A percentile compares a stretch with the other conserved stretches of the same genome.
Conservation (phyloP, 1,140 invertebrate genomes). For the Argopecten irradians region DNA sequence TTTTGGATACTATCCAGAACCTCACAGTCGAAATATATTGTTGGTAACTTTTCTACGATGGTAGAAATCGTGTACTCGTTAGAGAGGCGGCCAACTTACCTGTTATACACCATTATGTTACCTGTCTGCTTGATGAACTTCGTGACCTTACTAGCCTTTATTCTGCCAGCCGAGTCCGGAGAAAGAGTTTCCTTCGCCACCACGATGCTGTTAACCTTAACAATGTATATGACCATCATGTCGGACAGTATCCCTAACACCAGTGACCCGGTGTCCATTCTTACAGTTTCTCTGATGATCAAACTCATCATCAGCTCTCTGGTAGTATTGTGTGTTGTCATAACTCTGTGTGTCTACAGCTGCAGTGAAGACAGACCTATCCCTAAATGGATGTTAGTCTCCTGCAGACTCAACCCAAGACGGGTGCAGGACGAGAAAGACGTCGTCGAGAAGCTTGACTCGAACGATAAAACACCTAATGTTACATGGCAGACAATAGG, state of each 20-base stretch:
- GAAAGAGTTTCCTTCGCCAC: constrained; percentile 27
- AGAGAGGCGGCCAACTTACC: neutral
- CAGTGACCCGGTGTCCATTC: neutral
- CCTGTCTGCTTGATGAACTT: neutral
- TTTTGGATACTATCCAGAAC: neutral
- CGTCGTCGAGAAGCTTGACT: neutral
- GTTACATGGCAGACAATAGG: neutral
- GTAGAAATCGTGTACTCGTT: neutral
- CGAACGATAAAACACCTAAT: neutral
- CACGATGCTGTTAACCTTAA: constrained; percentile 21
- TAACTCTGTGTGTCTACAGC: neutral
- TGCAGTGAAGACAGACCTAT: neutral
- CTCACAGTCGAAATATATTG: neutral
- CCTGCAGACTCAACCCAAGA: neutral
- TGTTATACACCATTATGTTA: neutral
- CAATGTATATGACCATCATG: constrained; percentile 3
- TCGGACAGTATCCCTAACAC: constrained; percentile 14
- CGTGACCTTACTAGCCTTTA: constrained; percentile 10
- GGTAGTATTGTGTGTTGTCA: neutral
- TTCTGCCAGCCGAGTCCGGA: constrained; percentile 30
- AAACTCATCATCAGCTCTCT: neutral
- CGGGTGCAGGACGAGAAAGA: neutral
- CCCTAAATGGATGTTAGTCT: neutral
- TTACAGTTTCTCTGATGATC: neutral
- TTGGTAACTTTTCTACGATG: neutral